phyloP scores from a whole-genome alignment of 2,113 vertebrate species.

The Hemibagrus wyckioides region DNA sequence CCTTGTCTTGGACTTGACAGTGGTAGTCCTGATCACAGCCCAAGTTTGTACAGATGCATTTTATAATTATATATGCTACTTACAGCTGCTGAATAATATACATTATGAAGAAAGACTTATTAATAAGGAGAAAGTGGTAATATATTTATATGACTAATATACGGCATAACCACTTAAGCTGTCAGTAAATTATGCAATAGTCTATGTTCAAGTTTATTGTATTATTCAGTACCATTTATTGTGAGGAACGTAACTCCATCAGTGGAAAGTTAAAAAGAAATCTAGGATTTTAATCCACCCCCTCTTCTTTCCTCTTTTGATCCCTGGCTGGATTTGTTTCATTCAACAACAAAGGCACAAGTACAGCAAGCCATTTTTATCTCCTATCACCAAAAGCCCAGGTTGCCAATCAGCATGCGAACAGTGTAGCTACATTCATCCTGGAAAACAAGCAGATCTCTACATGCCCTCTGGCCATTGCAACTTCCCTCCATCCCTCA shows the following conservation, averaged over 20 bases:
- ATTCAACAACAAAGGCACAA: not conserved
- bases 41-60: not conserved
- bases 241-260: not conserved
- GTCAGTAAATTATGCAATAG: not conserved
- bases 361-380: constrained; percentile 6
- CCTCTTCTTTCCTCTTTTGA: not conserved
- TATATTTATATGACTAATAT: not conserved
- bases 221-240: not conserved
- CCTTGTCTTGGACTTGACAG: not conserved
- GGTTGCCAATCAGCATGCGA: constrained; percentile 74
- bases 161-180: not conserved
- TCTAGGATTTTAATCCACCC: not conserved
- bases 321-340: not conserved
- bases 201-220: not conserved
- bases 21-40: not conserved
- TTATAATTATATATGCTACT: not conserved
- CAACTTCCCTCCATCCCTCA: constrained; percentile 72
- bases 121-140: not conserved
- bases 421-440: constrained; percentile 73
- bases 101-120: not conserved
- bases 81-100: not conserved
- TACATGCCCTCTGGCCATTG: constrained; percentile 70
- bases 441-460: constrained; percentile 74
- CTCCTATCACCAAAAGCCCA: constrained; percentile 14
- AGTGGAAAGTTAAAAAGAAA: not conserved